Conservation (phyloP, 1,140 invertebrate species). For the Protaetia brevitarsis region DNA sequence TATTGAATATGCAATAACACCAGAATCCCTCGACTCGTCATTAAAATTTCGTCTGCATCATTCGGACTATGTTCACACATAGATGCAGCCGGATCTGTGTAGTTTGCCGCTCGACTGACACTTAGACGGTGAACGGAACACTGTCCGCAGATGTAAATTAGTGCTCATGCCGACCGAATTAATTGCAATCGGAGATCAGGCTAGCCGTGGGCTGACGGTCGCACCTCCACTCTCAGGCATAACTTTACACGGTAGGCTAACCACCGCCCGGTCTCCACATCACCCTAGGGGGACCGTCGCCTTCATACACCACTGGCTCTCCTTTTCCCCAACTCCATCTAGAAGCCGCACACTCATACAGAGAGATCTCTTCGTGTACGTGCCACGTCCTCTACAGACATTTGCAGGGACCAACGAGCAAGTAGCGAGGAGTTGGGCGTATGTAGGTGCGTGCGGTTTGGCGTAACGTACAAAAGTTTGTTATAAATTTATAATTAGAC, state of each 20-base stretch:
- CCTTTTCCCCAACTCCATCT: background rate
- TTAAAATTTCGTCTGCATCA: no score
- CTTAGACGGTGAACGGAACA: background rate
- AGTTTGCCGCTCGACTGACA: conserved; percentile 1
- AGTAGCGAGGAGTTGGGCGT: background rate
- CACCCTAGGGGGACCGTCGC: background rate
- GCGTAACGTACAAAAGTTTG: conserved; percentile 20
- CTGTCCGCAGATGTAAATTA: conserved; percentile 49
- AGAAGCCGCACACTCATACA: background rate
- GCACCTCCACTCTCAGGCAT: conserved; percentile 30
- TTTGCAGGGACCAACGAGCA: background rate
- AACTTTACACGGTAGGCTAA: conserved; percentile 34
- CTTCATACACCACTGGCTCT: background rate
- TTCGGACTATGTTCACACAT: no score
- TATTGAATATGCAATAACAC: no score
- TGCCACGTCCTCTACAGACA: background rate
- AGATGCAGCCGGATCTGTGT: no score
- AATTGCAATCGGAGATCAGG: conserved; percentile 48
- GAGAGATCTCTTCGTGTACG: background rate
- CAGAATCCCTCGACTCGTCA: no score
- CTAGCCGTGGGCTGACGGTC: conserved; percentile 36
- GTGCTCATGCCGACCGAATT: conserved; percentile 46
- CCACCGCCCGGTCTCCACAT: conserved; percentile 15
- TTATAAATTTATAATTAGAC: conserved; percentile 24
- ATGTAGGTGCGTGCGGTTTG: background rate